Percentiles rank a stretch among this genome's conserved stretches.
These are phyloP conservation scores for Chrysolina haemoptera DNA, from an alignment of 2,888 invertebrate species.

Conservation along the genomic window DNA sequence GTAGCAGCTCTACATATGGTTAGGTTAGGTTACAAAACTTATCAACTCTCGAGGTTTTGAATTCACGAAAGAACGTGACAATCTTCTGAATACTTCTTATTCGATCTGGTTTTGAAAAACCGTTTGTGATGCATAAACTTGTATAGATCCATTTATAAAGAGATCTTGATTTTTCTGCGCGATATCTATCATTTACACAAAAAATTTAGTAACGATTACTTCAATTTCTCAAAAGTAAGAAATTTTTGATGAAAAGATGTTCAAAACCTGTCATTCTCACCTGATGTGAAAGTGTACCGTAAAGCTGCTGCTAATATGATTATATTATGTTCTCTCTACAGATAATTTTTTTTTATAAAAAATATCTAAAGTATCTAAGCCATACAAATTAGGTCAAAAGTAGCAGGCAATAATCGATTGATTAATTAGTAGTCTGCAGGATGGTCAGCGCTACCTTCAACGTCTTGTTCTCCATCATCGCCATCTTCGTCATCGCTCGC, in stretches of 20 bases:
- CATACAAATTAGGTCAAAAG: slow-evolving; percentile 52
- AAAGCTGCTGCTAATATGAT: slow-evolving; percentile 30
- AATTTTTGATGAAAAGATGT: not conserved
- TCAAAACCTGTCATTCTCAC: not conserved
- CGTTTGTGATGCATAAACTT: too few species aligned
- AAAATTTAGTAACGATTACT: too few species aligned
- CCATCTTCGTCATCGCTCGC: slow-evolving; percentile 83
- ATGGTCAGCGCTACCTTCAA: slow-evolving; percentile 85
- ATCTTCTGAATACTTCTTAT: too few species aligned
- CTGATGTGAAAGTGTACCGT: slow-evolving; percentile 16
- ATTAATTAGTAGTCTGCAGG: slow-evolving; percentile 79
- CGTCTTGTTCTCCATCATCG: slow-evolving; percentile 77
- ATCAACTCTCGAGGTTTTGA: too few species aligned
- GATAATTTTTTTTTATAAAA: slow-evolving; percentile 43
- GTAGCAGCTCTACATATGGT: slow-evolving; percentile 24
- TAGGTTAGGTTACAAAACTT: not conserved
- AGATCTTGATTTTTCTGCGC: too few species aligned
- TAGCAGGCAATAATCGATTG: slow-evolving; percentile 51
- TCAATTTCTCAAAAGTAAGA: too few species aligned
- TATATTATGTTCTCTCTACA: slow-evolving; percentile 30
- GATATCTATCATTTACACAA: too few species aligned
- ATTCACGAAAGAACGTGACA: too few species aligned
- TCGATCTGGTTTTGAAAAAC: too few species aligned
- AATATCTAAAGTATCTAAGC: slow-evolving; percentile 56
- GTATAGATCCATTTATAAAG: too few species aligned